Conservation (phyloP, 2,797 vertebrate genomes). For the Gallinago nigripennis region DNA sequence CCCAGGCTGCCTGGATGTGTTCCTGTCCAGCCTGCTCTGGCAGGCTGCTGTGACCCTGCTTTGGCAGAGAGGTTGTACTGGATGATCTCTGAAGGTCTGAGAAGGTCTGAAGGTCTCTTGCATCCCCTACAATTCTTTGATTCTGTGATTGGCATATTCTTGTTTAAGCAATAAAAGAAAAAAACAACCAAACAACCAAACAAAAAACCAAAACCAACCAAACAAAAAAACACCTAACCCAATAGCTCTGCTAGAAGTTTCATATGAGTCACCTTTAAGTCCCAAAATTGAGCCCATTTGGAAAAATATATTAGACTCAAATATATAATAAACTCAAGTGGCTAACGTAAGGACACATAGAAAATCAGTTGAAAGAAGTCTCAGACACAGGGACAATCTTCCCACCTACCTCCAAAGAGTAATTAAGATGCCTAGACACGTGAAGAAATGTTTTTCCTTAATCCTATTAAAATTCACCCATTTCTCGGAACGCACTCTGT, state of each 20-base stretch:
- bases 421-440: background rate
- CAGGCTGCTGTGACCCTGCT: no score
- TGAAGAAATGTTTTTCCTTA: background rate
- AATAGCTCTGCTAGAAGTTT: background rate
- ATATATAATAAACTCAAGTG: background rate
- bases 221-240: background rate
- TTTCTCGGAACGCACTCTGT: background rate
- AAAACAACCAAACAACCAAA: fast-evolving
- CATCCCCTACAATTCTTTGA: no score
- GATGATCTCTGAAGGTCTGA: no score
- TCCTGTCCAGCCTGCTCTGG: no score
- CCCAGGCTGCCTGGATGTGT: no score
- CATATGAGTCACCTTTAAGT: background rate
- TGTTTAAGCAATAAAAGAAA: background rate
- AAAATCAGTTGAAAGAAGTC: background rate
- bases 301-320: background rate
- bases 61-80: no score
- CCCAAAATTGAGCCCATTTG: background rate
- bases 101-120: no score
- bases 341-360: background rate
- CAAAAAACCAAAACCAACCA: no score
- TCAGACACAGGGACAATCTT: background rate
- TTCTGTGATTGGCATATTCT: background rate
- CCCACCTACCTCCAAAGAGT: background rate
- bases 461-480: slow-evolving; percentile 1